phyloP scores from a whole-genome alignment of 2,888 invertebrate species.

The Chloroclystis v-ata region DNA sequence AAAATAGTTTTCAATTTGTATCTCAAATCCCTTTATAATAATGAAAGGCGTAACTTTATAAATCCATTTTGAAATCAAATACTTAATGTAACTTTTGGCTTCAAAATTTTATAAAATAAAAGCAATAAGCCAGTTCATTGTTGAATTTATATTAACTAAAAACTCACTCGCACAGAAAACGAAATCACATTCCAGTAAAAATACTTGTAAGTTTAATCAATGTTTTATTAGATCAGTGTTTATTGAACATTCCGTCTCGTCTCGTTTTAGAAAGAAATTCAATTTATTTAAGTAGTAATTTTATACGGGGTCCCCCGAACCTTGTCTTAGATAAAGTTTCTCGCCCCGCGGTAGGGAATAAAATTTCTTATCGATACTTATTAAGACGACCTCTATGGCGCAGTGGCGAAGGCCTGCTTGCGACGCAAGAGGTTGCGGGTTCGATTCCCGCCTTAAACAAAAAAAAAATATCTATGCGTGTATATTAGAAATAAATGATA shows the following conservation, averaged over 20 bases:
- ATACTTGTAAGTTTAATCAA: not conserved
- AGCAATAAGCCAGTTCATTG: not conserved
- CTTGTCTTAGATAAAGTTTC: not conserved
- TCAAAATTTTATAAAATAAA: not conserved
- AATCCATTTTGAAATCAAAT: not conserved
- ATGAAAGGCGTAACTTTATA: no score
- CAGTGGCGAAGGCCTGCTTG: no score
- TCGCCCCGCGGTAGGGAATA: not conserved
- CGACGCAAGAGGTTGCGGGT: no score
- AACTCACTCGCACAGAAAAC: not conserved
- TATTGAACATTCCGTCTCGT: constrained; percentile 1
- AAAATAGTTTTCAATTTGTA: not conserved
- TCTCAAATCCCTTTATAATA: no score
- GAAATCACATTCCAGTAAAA: not conserved
- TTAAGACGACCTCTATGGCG: no score
- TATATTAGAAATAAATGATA: no score
- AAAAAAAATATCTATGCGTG: no score
- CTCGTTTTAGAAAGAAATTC: constrained; percentile 1
- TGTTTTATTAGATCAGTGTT: not conserved
- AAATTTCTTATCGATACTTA: no score
- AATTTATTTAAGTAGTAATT: constrained; percentile 1
- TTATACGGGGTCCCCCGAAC: not conserved
- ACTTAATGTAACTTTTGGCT: not conserved
- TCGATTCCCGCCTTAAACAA: no score
- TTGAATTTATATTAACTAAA: not conserved